Evolutionary conservation across 2,888 invertebrate genomes (phyloP).

Genomic region (Lacanobia wlatinum): DNA sequence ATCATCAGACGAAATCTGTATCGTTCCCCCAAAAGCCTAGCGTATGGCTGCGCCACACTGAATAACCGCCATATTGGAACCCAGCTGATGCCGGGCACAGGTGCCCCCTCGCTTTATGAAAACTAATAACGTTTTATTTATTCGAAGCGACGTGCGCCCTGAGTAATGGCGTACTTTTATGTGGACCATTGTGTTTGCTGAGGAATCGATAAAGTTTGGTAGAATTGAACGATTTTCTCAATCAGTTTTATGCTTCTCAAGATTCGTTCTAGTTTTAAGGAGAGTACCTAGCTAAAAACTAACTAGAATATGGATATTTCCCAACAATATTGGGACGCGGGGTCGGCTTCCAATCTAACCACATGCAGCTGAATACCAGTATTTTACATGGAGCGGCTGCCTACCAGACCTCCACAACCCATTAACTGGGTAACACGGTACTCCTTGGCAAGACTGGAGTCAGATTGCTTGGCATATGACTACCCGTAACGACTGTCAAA

Average conservation of each 20-base stretch:
- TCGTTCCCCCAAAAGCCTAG: neutral
- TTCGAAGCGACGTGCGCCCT: conserved; percentile 48
- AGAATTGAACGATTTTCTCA: neutral
- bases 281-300: neutral
- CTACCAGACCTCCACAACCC: no score
- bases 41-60: conserved; percentile 11
- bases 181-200: conserved; percentile 43
- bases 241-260: neutral
- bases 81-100: conserved; percentile 70
- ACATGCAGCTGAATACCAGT: no score
- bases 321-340: no score
- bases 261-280: neutral
- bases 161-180: conserved; percentile 50
- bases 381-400: no score
- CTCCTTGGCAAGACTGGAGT: no score
- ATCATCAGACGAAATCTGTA: neutral
- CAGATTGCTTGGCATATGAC: no score
- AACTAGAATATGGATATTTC: neutral
- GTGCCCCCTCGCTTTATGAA: conserved; percentile 68
- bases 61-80: conserved; percentile 64
- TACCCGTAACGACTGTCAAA: no score
- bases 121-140: conserved; percentile 75
- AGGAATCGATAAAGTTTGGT: conserved; percentile 16
- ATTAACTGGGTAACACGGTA: no score
- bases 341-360: no score